Percentiles rank a stretch among this genome's conserved stretches.
Conservation (phyloP, 2,797 vertebrate species). For the Microtus obscurus region DNA sequence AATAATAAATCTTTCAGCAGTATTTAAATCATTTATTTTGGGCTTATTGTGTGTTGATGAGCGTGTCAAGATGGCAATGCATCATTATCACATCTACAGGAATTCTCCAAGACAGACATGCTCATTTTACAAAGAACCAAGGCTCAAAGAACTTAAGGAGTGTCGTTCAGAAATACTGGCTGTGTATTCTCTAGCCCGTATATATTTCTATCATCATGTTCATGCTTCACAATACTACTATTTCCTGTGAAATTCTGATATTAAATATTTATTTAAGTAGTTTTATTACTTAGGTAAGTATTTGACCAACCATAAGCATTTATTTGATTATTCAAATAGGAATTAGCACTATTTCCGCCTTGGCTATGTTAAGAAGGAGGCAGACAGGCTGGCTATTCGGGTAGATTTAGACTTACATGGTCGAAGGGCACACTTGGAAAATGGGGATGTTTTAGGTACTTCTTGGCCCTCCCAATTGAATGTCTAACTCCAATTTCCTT, state of each 20-base stretch:
- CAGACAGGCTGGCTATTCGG: neutral
- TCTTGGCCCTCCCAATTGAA: neutral
- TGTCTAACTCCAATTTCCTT: neutral
- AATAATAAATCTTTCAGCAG: neutral
- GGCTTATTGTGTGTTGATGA: neutral
- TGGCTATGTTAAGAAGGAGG: neutral
- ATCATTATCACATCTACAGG: neutral
- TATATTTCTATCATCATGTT: neutral
- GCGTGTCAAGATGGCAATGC: neutral
- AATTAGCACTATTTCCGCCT: neutral
- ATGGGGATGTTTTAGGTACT: neutral
- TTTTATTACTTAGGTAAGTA: neutral
- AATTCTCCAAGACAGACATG: neutral
- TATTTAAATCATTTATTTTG: neutral
- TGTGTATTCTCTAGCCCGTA: neutral
- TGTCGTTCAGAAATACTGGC: neutral
- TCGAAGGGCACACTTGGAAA: neutral
- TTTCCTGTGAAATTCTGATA: slow-evolving; percentile 2
- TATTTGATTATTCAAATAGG: slow-evolving; percentile 22
- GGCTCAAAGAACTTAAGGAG: neutral
- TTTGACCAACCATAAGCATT: neutral
- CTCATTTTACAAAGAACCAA: neutral
- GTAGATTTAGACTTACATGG: neutral
- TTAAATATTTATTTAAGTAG: neutral
- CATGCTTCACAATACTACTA: neutral